A percentile compares a stretch with the other conserved stretches of the same genome.
Evolutionary conservation across 2,888 invertebrate genomes (phyloP).

Genomic region (Helleia helle): DNA sequence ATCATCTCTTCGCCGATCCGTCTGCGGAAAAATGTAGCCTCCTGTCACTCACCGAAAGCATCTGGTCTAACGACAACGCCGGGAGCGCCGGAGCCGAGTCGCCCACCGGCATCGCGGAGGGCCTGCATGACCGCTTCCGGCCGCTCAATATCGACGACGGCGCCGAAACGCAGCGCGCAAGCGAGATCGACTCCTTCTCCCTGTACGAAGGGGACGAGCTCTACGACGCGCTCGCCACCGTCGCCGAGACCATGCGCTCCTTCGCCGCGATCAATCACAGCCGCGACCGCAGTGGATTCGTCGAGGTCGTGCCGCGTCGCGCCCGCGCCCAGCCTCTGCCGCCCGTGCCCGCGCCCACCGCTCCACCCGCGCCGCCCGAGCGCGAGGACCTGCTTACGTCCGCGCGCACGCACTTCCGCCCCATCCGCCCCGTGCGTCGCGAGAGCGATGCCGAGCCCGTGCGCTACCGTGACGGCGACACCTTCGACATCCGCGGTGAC

Average conservation of each 20-base stretch:
- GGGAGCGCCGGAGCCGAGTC: conserved; percentile 30
- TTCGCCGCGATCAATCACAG: conserved; percentile 76
- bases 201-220: conserved; percentile 51
- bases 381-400: conserved; percentile 85
- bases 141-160: conserved; percentile 39
- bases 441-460: conserved; percentile 45
- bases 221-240: conserved; percentile 49
- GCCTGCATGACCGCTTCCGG: conserved; percentile 39
- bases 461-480: conserved; percentile 79
- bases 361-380: conserved; percentile 56
- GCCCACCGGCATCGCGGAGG: conserved; percentile 32
- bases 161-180: too few relatives aligned
- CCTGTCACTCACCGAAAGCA: conserved; percentile 46
- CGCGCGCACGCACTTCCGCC: conserved; percentile 87
- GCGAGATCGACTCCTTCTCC: conserved; percentile 39
- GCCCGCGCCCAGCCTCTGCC: conserved; percentile 53
- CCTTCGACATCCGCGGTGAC: conserved; percentile 78
- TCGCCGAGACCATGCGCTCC: conserved; percentile 59
- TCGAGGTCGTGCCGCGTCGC: conserved; percentile 71
- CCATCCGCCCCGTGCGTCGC: conserved; percentile 85
- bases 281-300: conserved; percentile 76
- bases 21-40: conserved; percentile 45
- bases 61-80: conserved; percentile 48
- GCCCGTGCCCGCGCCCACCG: conserved; percentile 44
- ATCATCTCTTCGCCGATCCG: conserved; percentile 58